phyloP scores from a whole-genome alignment of 2,888 invertebrate genomes.

The Keiferia lycopersicella region DNA sequence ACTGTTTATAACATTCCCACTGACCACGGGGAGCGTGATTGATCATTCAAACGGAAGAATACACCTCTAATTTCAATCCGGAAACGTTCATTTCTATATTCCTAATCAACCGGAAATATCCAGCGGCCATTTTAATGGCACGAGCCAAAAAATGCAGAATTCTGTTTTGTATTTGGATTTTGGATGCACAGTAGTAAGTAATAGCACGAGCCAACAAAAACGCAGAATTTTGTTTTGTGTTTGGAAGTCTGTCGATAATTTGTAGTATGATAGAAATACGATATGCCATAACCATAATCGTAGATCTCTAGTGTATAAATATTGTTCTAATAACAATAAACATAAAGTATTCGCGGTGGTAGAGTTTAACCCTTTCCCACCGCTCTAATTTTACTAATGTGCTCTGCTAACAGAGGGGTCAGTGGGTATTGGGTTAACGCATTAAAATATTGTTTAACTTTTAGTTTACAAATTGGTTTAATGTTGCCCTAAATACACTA shows the following conservation, averaged over 20 bases:
- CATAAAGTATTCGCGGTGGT: slow-evolving; percentile 62
- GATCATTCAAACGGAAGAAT: slow-evolving; percentile 64
- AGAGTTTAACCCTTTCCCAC: slow-evolving; percentile 75
- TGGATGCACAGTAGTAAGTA: too few species aligned
- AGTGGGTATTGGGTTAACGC: slow-evolving; percentile 65
- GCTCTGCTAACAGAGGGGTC: slow-evolving; percentile 65
- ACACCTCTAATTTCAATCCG: slow-evolving; percentile 60
- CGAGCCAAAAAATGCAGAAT: neutral
- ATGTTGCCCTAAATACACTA: neutral
- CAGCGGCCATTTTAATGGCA: neutral
- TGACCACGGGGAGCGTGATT: slow-evolving; percentile 65
- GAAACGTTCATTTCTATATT: slow-evolving; percentile 32
- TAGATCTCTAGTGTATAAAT: slow-evolving; percentile 76
- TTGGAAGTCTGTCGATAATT: slow-evolving; percentile 24
- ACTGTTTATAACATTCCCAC: slow-evolving; percentile 46
- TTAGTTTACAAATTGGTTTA: slow-evolving; percentile 60
- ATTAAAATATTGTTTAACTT: slow-evolving; percentile 63
- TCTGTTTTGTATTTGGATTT: too few species aligned
- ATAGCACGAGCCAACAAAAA: slow-evolving; percentile 3
- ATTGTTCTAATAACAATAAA: slow-evolving; percentile 81
- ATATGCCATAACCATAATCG: slow-evolving; percentile 67
- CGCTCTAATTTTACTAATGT: slow-evolving; percentile 81
- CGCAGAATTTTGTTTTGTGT: neutral
- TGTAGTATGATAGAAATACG: slow-evolving; percentile 44
- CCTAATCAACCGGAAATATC: slow-evolving; percentile 18